Evolutionary conservation across 2,113 vertebrate genomes (phyloP).

Genomic region (Nyctereutes procyonoides): DNA sequence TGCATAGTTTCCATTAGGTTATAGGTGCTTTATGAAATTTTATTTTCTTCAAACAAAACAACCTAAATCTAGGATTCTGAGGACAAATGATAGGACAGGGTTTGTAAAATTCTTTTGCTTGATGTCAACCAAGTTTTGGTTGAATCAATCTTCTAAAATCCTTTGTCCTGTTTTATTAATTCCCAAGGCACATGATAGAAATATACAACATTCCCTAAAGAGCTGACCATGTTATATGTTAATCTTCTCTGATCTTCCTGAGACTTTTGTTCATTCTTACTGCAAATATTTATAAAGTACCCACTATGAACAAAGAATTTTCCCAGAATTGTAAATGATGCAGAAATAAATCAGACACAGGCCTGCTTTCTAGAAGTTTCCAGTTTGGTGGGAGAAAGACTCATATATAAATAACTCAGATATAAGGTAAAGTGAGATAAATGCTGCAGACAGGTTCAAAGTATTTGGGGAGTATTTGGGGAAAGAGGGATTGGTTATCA

Average conservation of each 20-base stretch:
- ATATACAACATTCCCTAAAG: background rate
- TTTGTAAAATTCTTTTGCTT: background rate
- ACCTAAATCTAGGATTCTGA: background rate
- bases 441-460: background rate
- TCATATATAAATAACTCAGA: background rate
- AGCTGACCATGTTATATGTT: background rate
- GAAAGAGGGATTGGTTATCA: background rate
- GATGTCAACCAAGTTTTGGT: conserved; percentile 10
- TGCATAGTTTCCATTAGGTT: background rate
- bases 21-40: background rate
- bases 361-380: background rate
- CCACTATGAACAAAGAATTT: background rate
- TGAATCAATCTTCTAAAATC: background rate
- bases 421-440: background rate
- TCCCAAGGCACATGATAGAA: background rate
- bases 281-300: background rate
- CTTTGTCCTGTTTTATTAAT: background rate
- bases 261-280: background rate
- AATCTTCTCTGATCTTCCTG: background rate
- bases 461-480: background rate
- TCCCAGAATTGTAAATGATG: background rate
- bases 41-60: conserved; percentile 11
- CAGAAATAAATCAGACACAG: background rate
- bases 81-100: background rate
- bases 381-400: background rate